These are phyloP conservation scores for Opisthocomus hoazin DNA, from an alignment of 2,113 vertebrate species.

Conservation along the genomic window DNA sequence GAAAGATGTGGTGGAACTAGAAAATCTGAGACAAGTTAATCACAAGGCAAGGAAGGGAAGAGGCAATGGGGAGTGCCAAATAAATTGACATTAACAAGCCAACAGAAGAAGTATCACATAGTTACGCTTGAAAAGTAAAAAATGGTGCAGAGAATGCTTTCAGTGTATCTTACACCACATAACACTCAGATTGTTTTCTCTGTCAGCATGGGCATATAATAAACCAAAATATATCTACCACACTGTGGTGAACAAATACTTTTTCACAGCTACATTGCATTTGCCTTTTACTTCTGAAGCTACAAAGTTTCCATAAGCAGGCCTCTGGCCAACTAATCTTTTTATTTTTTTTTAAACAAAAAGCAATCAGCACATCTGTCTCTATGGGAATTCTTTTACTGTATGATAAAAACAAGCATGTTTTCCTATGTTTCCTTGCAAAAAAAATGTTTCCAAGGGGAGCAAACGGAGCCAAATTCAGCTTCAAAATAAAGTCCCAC, in stretches of 20 bases:
- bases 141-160: not conserved
- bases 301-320: not conserved
- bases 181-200: not conserved
- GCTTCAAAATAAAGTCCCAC: not conserved
- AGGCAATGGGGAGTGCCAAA: not conserved
- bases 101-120: not conserved
- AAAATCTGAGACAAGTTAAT: not conserved
- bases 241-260: not conserved
- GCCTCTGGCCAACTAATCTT: not conserved
- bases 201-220: not conserved
- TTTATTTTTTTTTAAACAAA: not conserved
- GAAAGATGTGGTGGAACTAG: not conserved
- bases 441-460: not conserved
- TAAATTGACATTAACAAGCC: not conserved
- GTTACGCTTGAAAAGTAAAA: not conserved
- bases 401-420: not conserved
- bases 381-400: not conserved
- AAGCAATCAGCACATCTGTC: not conserved
- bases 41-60: not conserved
- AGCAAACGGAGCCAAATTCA: not conserved
- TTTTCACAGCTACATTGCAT: not conserved
- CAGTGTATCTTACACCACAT: not conserved
- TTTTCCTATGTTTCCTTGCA: not conserved
- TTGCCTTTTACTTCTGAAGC: not conserved
- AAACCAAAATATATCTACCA: not conserved